A percentile compares a stretch with the other conserved stretches of the same genome.
phyloP scores from a whole-genome alignment of 1,140 invertebrate genomes.

The Lethrus apterus region DNA sequence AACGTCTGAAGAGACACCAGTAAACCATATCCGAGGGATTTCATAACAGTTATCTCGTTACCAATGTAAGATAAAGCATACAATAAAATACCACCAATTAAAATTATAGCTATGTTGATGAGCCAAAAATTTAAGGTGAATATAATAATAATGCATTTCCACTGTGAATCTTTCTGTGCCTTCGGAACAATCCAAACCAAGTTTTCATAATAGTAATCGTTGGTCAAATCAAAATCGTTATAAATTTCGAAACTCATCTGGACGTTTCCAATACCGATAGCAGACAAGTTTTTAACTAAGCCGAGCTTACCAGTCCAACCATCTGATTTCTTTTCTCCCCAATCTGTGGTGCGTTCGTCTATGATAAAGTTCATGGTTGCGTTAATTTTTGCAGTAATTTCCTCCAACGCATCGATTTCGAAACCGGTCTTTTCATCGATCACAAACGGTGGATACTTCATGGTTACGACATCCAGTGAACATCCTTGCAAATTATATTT shows the following conservation, averaged over 20 bases:
- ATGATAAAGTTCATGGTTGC: constrained; percentile 7
- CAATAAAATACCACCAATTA: background rate
- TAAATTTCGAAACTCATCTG: background rate
- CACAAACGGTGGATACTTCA: constrained; percentile 17
- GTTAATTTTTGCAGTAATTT: constrained; percentile 6
- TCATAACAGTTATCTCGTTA: background rate
- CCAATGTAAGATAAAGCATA: background rate
- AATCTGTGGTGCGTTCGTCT: constrained; percentile 2
- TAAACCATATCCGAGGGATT: background rate
- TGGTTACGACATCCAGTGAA: background rate
- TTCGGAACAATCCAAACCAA: constrained; percentile 15
- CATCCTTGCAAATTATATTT: background rate
- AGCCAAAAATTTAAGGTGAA: constrained; percentile 12
- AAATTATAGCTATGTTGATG: background rate
- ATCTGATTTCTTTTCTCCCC: constrained; percentile 9
- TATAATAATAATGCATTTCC: constrained; percentile 3
- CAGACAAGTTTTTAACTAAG: background rate
- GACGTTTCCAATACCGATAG: constrained; percentile 16
- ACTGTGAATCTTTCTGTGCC: background rate
- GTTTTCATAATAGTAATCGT: background rate
- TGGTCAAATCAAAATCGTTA: constrained; percentile 16
- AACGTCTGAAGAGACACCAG: constrained; percentile 7
- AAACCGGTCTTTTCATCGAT: constrained; percentile 6
- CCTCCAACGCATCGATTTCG: constrained; percentile 11
- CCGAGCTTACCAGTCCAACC: constrained; percentile 8